Evolutionary conservation across 30 jellyfish, hydroid and myxozoan genomes (phyloP), one percentile per base, ranked within the genome.

Genomic region (Chrysaora quinquecirrha): DNA sequence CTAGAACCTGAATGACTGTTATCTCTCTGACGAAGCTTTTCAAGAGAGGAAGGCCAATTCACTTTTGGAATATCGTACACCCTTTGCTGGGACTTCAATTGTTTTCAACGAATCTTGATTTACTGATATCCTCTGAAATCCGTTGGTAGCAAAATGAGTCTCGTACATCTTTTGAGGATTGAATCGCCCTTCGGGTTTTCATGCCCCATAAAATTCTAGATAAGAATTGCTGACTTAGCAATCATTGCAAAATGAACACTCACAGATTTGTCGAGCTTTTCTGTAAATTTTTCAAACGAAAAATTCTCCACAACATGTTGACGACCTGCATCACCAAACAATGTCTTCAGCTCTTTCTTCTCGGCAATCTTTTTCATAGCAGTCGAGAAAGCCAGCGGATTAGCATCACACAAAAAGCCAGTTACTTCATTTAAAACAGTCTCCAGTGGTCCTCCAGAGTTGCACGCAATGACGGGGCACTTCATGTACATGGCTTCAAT

Each of bases 371-470:
- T 82, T 86, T 87, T 82, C 96, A 93, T 87, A 18, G 97, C 96
- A 27, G 83, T 60, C 9, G 97, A 69, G 79, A 93, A 93, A 0
- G 93, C 96, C 22, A 80, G 82, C 0, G 98, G 88, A 18, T 80
- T 87, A 27, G 97, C 90, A 22, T 75, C 94, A 71, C 97, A 82
- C 58, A 93, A 64, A 83, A 47, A 93, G 0, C 98, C 98, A 32
- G 98, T 93, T 52, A 25, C 96, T 75, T 87, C 78, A 75, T 78
- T 66, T 0, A 79, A 0, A 21, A 91, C 88, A 0, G 98, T 93
- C 62, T 93, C 98, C 49, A 87, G 82, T n/a, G 98, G 98, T 3
- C 98, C 98, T 21, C 98, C 98, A 72, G 96, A 80, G 28, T 93
- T 82, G 86, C 97, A 87, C 31, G 97, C 98, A 18, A 93, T 87